These are phyloP conservation scores for Bedellia somnulentella DNA, from an alignment of 2,888 invertebrate genomes.

Conservation along the genomic window DNA sequence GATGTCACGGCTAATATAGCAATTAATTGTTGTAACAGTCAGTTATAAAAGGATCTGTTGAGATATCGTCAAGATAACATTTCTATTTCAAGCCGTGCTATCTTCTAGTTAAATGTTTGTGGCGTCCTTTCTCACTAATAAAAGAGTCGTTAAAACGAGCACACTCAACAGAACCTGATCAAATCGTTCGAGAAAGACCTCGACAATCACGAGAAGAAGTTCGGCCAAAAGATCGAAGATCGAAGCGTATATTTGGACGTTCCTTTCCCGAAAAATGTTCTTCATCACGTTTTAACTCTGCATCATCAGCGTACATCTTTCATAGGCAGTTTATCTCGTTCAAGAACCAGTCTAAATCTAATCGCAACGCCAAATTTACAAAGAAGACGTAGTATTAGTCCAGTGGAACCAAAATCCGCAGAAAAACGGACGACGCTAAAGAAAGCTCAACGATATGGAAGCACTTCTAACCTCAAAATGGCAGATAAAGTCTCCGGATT, in stretches of 20 bases:
- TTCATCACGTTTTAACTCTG: constrained; percentile 35
- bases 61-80: too few species aligned
- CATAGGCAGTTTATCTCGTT: constrained; percentile 57
- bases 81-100: too few species aligned
- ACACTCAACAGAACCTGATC: constrained; percentile 32
- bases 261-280: constrained; percentile 46
- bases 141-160: too few species aligned
- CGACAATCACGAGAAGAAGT: constrained; percentile 48
- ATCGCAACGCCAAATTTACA: constrained; percentile 22
- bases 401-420: constrained; percentile 24
- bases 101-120: too few species aligned
- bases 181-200: constrained; percentile 35
- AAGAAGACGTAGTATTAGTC: constrained; percentile 34
- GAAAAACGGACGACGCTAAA: constrained; percentile 26
- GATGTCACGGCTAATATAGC: too few species aligned
- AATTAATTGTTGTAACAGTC: too few species aligned
- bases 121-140: constrained; percentile 1
- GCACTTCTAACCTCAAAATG: constrained; percentile 36
- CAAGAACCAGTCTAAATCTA: constrained; percentile 54
- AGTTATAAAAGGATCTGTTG: too few species aligned
- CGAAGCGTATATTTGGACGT: constrained; percentile 26
- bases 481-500: constrained; percentile 48
- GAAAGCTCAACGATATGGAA: constrained; percentile 33
- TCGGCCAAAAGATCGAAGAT: constrained; percentile 34
- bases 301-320: constrained; percentile 46